Evolutionary conservation across 2,888 invertebrate species (phyloP), one percentile per base, ranked within the genome.

Genomic region (Tineola bisselliella): DNA sequence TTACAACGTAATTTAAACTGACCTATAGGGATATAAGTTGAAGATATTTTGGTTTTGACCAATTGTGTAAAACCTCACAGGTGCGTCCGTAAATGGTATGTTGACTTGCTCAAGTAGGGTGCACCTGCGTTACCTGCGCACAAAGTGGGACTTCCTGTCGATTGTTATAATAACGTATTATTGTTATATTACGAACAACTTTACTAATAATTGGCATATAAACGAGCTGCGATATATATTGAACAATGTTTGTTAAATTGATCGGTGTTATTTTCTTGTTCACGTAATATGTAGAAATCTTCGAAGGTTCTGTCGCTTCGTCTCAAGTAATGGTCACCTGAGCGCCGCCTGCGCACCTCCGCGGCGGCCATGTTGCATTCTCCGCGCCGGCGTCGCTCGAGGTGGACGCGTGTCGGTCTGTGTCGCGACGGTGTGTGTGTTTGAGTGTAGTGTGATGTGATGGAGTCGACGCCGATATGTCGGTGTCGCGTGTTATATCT

Each of bases 401-500:
- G 44, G 13, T 59, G 54, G 30, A 43, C 25, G 25, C 25, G 25
- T 25, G 25, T 25, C 25, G 25, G 25, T 25, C 25, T 57, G 25
- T 30, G 33, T 33, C 58, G 58, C 10, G 17, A 8, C 15, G 3
- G 58, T 13, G 15, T n/a, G 17, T 18, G 2, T 19, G 58, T 15
- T 33, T 19, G 13, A 79, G 86, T 86, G 84, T 62, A 25, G 25
- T 73, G 81, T 83, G 81, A 66, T 73, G 73, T 74, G 73, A 87
- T 87, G 88, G 31, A 25, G 15, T 94, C 96, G 72, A 97, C 95
- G 72, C 98, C 97, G 76, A 97, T 97, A 74, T 97, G 98, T 87
- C 92, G 97, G 70, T 99, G 98, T 86, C 92, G 97, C 65, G 98
- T 99, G 61, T 90, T 98, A 63, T 99, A 99, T 82, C 89, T 99